A percentile compares a stretch with the other conserved stretches of the same genome.
phyloP scores from a whole-genome alignment of 2,888 invertebrate species.

The Cinara cedri region DNA sequence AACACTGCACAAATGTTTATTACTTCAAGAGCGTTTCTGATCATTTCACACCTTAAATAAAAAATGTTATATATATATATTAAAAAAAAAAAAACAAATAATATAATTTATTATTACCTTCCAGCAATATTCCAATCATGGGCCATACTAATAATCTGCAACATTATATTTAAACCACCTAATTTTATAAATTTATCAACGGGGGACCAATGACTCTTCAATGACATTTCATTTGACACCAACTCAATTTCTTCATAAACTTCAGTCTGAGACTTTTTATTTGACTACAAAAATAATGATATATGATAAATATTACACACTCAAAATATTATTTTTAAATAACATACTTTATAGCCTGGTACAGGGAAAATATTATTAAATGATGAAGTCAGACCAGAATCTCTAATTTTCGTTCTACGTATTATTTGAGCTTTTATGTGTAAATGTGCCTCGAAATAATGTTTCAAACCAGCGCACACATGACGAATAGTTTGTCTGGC shows the following conservation, averaged over 20 bases:
- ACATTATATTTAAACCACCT: slow-evolving; percentile 79
- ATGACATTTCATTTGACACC: slow-evolving; percentile 78
- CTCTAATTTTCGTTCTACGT: slow-evolving; percentile 63
- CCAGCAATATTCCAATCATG: slow-evolving; percentile 93
- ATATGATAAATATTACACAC: neutral
- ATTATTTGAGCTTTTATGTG: slow-evolving; percentile 77
- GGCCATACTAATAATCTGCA: slow-evolving; percentile 86
- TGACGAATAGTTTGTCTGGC: slow-evolving; percentile 89
- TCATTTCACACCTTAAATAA: slow-evolving; percentile 74
- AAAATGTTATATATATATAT: too few relatives aligned
- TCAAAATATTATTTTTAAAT: neutral
- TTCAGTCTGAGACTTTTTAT: slow-evolving; percentile 74
- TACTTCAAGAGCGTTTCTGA: slow-evolving; percentile 82
- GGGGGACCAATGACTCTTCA: slow-evolving; percentile 78
- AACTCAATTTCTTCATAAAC: slow-evolving; percentile 85
- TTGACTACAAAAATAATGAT: slow-evolving; percentile 62
- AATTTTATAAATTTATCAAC: slow-evolving; percentile 85
- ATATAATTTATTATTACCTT: slow-evolving; percentile 64
- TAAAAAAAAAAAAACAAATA: too few relatives aligned
- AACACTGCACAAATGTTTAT: slow-evolving; percentile 88
- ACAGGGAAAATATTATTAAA: slow-evolving; percentile 31
- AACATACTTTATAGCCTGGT: slow-evolving; percentile 56
- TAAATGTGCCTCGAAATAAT: slow-evolving; percentile 91
- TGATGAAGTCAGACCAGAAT: slow-evolving; percentile 43
- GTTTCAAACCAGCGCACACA: slow-evolving; percentile 85